Conservation (phyloP, 2,113 vertebrate genomes). For the Paradoxurus hermaphroditus region DNA sequence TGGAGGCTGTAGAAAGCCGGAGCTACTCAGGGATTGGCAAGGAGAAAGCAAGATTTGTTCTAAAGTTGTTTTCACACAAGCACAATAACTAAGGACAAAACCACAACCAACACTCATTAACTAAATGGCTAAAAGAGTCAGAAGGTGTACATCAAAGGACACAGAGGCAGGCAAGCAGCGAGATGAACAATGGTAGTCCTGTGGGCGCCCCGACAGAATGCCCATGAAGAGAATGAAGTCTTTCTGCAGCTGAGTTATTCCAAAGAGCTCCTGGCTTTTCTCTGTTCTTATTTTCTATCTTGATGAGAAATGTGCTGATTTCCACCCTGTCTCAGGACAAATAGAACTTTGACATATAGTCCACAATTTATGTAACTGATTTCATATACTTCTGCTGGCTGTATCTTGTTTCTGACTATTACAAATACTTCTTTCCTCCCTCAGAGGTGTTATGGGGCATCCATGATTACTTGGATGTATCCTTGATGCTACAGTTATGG, state of each 20-base stretch:
- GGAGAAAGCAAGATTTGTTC: background rate
- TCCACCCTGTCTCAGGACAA: constrained; percentile 62
- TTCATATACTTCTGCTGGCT: background rate
- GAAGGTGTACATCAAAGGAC: background rate
- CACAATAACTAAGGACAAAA: background rate
- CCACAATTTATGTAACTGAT: constrained; percentile 15
- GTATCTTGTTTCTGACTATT: background rate
- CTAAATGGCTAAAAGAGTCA: background rate
- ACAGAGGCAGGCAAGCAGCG: background rate
- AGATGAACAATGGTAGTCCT: background rate
- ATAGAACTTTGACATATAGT: constrained; percentile 54
- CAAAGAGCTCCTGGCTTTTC: background rate
- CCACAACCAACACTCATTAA: too few relatives aligned
- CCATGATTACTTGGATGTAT: accelerated
- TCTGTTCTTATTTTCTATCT: constrained; percentile 57
- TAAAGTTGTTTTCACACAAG: background rate
- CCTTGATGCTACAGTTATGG: background rate
- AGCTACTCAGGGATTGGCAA: background rate
- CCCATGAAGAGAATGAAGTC: background rate
- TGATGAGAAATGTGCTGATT: constrained; percentile 60
- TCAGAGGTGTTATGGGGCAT: background rate
- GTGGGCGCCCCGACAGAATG: background rate
- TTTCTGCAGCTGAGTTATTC: constrained; percentile 25
- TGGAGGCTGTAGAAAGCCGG: background rate
- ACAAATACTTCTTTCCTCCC: background rate